Evolutionary conservation across 2,888 invertebrate species (phyloP), one percentile per base, ranked within the genome.

Genomic region (Eupithecia dodoneata): DNA sequence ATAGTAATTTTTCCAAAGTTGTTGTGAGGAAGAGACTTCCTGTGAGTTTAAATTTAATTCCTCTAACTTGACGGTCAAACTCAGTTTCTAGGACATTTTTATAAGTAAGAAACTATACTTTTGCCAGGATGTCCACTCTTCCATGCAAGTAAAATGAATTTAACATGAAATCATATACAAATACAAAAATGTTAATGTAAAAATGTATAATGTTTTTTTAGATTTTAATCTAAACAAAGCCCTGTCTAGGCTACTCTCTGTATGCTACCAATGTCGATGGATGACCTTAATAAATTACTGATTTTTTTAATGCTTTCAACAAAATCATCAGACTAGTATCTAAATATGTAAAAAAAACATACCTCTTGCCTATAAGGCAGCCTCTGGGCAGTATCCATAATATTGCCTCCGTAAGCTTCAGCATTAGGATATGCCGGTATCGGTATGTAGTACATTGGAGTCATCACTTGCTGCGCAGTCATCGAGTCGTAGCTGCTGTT

Each of bases 401-500:
- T 3, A n/a, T 44, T n/a, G 10, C 2, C 15, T 45, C n/a, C n/a
- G 3, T 69, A 69, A 44, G 42, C 45, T n/a, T 69, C 44, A 44
- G 6, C 15, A 9, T 18, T 45, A 12, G 67, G 15, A 45, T 69
- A 69, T 18, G 13, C 3, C 0, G 63, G 67, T 3, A n/a, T n/a
- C 4, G 67, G 67, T 15, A 69, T 44, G 67, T 63, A 63, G 63
- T 69, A 69, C 45, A 69, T 45, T 1, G 67, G 44, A n/a, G 18
- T 9, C 67, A 69, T 69, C 45, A 30, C 30, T 30, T 69, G 67
- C n/a, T 69, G 67, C 0, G 49, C 71, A 3, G 65, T 12, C 63
- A 73, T 13, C 71, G 69, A 63, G 15, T 52, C n/a, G 12, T 66
- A 74, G 59, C 76, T 76, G 69, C 71, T 75, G 63, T 76, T 63